Conservation (phyloP, 1,140 invertebrate species). For the Ceratina calcarata region DNA sequence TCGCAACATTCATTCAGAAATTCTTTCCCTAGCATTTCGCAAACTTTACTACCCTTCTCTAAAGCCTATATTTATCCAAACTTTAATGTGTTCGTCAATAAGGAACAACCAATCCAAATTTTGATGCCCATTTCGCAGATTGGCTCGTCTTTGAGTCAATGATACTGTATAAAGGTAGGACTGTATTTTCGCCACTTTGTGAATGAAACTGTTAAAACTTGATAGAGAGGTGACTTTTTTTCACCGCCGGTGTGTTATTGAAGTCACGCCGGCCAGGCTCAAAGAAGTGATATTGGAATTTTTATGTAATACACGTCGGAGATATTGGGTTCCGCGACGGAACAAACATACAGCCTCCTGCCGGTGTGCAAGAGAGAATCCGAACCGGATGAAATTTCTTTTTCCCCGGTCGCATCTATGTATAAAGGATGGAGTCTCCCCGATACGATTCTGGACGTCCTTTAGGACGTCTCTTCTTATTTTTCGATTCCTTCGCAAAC, state of each 20-base stretch:
- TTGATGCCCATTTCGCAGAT: too few species aligned
- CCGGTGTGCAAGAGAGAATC: not conserved
- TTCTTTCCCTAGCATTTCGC: not conserved
- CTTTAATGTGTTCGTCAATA: not conserved
- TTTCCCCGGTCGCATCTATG: not conserved
- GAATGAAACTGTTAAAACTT: not conserved
- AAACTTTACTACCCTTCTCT: too few species aligned
- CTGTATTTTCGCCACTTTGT: not conserved
- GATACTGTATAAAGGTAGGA: not conserved
- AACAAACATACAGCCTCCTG: conserved; percentile 4
- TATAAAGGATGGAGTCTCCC: conserved; percentile 1
- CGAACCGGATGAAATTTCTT: conserved; percentile 4
- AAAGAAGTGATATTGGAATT: conserved; percentile 37
- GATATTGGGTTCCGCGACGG: not conserved
- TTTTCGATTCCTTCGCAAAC: conserved; percentile 2
- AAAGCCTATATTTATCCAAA: too few species aligned
- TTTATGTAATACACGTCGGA: conserved; percentile 19
- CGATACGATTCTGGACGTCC: not conserved
- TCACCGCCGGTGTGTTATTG: not conserved
- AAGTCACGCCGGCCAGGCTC: not conserved
- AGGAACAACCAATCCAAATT: too few species aligned
- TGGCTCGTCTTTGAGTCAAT: not conserved
- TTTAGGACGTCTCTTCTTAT: not conserved
- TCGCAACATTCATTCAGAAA: not conserved
- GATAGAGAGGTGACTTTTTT: not conserved